Percentiles rank a stretch among this genome's conserved stretches.
Conservation (phyloP, 2,888 invertebrate species). For the Anoncus sp. region DNA sequence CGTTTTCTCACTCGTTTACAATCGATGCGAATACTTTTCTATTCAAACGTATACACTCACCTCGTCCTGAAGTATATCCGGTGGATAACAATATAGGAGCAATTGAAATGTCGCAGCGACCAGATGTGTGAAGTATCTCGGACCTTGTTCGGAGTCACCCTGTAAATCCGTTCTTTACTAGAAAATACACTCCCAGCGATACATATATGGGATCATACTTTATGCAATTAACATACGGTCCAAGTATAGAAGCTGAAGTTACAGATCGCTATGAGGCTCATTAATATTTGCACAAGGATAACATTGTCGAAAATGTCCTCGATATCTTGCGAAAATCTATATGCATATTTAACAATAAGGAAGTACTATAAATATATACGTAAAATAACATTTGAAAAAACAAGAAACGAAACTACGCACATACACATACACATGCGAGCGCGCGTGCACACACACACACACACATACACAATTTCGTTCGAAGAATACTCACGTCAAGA, state of each 20-base stretch:
- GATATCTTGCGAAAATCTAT: not conserved
- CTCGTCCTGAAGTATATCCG: conserved; percentile 54
- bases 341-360: not conserved
- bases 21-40: not conserved
- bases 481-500: conserved; percentile 64
- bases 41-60: conserved; percentile 4
- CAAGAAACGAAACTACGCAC: not conserved
- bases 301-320: not conserved
- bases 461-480: not conserved
- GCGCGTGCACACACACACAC: not conserved
- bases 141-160: conserved; percentile 15
- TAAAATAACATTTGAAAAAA: not conserved
- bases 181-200: not conserved
- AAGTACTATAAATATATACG: not conserved
- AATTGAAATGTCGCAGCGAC: conserved; percentile 40
- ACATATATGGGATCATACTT: not conserved
- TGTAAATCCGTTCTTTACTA: not conserved
- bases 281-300: conserved; percentile 55
- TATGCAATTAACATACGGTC: conserved; percentile 29
- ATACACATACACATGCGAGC: not conserved
- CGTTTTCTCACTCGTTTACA: not conserved
- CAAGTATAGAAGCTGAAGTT: conserved; percentile 49
- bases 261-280: conserved; percentile 55
- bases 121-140: not conserved
- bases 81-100: conserved; percentile 57